Base-by-base conservation (phyloP, 2,797 vertebrate species). In the Liasis olivaceus region DNA sequence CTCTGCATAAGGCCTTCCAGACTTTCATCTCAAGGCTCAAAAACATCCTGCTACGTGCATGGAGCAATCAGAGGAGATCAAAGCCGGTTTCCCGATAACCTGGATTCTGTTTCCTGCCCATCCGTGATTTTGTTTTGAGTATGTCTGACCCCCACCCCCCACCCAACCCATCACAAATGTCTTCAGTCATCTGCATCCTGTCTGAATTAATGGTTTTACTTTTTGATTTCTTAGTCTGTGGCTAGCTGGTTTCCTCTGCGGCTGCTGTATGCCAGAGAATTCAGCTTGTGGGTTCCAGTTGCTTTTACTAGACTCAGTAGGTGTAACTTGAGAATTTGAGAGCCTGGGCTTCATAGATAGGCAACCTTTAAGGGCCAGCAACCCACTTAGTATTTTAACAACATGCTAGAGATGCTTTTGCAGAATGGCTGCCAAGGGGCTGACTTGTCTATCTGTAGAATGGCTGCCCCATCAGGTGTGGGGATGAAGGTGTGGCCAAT, bases 21-120 rank as follows among this genome's bases (percentile, higher is more conserved):
- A 93, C 95, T 92, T 94, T 93, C 96, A 87, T 90, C 96, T 96
- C 88, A 93, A 94, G 89, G 95, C 94, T 93, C 63, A 81, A 58
- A 96, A 94, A 92, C 95, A 95, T 93, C 94, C 95, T 93, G 95
- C 91, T 91, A 92, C 93, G 91, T 96, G 91, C 89, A 92, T 93
- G 89, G 93, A 95, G 93, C 94, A 95, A 94, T 94, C 86, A 89
- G 93, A 94, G 93, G 93, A 91, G 94, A 95, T 94, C 95, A 92
- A 95, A 94, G 94, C 91, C 93, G 94, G 95, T 94, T 95, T 87
- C 64, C 92, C 12, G 0, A 51, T 14, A 7, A 47, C 42, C 58
- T 56, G 22, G 15, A 60, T 62, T 59, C 36, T 47, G 9, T 86
- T 87, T 92, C 84, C 89, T 90, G 54, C 60, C 56, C 54, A 1